Evolutionary conservation across 35 echinoderm and acorn worm genomes (phyloP).

Genomic region (Holothuria glaberrima): DNA sequence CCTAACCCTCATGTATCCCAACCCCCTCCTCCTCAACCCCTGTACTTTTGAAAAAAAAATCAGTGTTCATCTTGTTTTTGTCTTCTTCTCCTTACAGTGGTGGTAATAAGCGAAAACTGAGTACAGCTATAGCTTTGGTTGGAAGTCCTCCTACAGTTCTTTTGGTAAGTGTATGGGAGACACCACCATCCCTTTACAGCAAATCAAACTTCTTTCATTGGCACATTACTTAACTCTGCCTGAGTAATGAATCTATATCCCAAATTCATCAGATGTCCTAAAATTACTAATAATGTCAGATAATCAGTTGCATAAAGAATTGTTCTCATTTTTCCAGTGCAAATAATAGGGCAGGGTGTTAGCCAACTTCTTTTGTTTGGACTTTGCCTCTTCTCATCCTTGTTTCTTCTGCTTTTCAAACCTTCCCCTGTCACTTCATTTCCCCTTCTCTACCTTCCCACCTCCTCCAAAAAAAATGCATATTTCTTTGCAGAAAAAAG

Average conservation of each 20-base stretch:
- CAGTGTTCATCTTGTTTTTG: not conserved
- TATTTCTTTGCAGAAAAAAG: too few species aligned
- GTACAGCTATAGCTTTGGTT: slow-evolving; percentile 89
- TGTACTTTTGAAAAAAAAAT: too few species aligned
- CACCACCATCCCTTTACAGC: not conserved
- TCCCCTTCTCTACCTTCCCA: too few species aligned
- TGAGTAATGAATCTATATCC: not conserved
- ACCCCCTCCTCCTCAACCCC: not conserved
- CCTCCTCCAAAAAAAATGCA: too few species aligned
- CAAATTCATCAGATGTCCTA: not conserved
- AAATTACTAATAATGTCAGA: not conserved
- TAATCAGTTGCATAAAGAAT: too few species aligned
- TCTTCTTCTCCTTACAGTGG: slow-evolving; percentile 72
- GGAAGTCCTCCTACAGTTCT: slow-evolving; percentile 93
- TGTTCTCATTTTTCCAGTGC: too few species aligned
- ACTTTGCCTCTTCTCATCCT: too few species aligned
- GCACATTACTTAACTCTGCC: not conserved
- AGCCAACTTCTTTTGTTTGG: too few species aligned
- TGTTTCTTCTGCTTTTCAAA: too few species aligned
- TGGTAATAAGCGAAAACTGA: slow-evolving; percentile 94
- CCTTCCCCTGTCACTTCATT: too few species aligned
- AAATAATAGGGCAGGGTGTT: not conserved
- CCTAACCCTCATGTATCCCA: too few species aligned
- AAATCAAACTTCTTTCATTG: not conserved
- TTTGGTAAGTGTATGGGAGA: slow-evolving; percentile 67